These are phyloP conservation scores for Ispidina lecontei DNA, from an alignment of 2,797 vertebrate genomes.

Conservation along the genomic window DNA sequence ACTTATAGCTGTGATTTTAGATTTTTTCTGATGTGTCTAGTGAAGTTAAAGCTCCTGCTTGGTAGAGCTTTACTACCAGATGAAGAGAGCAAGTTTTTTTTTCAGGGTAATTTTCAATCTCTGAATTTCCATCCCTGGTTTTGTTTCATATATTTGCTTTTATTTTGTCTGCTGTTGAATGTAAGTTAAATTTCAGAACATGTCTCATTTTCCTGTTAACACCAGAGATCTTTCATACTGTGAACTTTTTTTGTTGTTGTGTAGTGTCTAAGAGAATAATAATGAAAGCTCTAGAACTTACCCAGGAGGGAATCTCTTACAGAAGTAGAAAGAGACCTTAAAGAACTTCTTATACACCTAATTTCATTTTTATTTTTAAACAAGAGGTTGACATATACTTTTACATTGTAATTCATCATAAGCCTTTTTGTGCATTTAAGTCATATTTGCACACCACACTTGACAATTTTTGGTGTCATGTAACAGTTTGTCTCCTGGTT, in stretches of 20 bases:
- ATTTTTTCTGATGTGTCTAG: not conserved
- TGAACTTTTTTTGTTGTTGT: not conserved
- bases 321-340: not conserved
- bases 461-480: not conserved
- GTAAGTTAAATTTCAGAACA: not conserved
- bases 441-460: not conserved
- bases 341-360: not conserved
- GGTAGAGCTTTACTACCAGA: slow-evolving; percentile 1
- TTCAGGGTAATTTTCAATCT: not conserved
- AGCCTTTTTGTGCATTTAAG: not conserved
- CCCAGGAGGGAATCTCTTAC: not conserved
- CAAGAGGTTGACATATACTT: not conserved
- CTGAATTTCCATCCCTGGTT: not conserved
- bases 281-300: not conserved
- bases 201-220: not conserved
- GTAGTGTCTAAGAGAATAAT: not conserved
- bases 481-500: not conserved
- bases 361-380: not conserved
- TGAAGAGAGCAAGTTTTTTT: not conserved
- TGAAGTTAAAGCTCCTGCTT: not conserved
- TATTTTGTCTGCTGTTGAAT: not conserved
- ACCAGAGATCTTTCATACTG: not conserved
- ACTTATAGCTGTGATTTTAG: not conserved
- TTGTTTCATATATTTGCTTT: not conserved
- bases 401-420: not conserved